These are phyloP conservation scores for Rhea pennata DNA, from an alignment of 2,113 vertebrate species.

Conservation along the genomic window DNA sequence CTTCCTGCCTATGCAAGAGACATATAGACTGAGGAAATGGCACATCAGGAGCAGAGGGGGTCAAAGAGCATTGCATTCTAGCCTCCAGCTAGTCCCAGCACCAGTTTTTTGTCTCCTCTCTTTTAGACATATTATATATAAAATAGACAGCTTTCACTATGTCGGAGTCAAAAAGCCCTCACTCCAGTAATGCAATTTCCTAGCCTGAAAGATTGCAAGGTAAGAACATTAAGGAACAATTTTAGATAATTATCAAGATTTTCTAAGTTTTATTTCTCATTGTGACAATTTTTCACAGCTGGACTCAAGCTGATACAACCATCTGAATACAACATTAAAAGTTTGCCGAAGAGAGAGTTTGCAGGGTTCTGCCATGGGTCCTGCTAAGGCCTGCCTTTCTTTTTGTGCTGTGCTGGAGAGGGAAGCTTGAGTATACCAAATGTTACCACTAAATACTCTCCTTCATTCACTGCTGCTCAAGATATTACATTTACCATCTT, in stretches of 20 bases:
- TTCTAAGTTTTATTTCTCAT: constrained; percentile 23
- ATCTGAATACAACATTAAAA: not conserved
- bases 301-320: not conserved
- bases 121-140: not conserved
- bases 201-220: not conserved
- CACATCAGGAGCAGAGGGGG: not conserved
- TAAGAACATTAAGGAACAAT: constrained; percentile 23
- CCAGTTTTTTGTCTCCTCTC: not conserved
- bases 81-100: not conserved
- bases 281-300: not conserved
- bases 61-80: not conserved
- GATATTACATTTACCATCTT: not conserved
- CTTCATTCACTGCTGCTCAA: not conserved
- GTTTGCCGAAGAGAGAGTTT: not conserved
- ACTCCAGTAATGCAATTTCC: constrained; percentile 33
- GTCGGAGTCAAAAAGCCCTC: not conserved
- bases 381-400: not conserved
- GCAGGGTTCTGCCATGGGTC: not conserved
- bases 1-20: not conserved
- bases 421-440: not conserved
- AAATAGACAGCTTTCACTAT: not conserved
- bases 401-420: not conserved
- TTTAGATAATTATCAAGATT: constrained; percentile 25
- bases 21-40: not conserved
- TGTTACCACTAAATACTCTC: not conserved